Base-by-base conservation (phyloP, 2,113 vertebrate genomes). In the Synodontis membranacea region DNA sequence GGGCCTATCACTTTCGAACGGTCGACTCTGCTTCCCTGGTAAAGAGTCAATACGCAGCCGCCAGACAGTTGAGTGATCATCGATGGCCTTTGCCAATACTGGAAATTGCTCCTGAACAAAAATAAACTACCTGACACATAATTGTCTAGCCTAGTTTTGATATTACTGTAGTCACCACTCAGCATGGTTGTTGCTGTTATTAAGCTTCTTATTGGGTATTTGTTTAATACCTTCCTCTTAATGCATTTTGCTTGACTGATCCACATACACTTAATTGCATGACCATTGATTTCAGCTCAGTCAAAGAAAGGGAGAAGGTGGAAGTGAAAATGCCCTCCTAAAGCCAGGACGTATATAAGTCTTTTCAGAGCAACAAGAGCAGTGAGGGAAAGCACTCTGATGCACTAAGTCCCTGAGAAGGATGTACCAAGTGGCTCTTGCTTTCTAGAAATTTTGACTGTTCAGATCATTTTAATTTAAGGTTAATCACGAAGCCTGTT, bases 1-100 rank as follows among this genome's bases (percentile, higher is more conserved):
- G 90, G 91, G 88, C 88, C 92, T 85, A 91, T 93, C 91, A 92
- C 89, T 93, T 94, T 90, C 88, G 86, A 89, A 91, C 86, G 80
- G 87, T 91, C 62, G 76, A 92, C 74, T 89, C 66, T 90, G 89
- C 89, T 88, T 85, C 70, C 84, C 89, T 56, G 84, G 86, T 88
- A 66, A 84, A 91, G 89, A 93, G 90, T 94, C 94, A 82, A 93
- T 94, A 91, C 80, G 42, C 85, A 83, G 82, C 83, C 39, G 74
- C 78, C 85, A 88, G 91, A 92, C 86, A 54, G 92, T 84, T 92
- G 92, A 93, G 90, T 91, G 91, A 93, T 92, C 89, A 88, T 85
- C 52, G 76, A 79, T 83, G 89, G 83, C 85, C 88, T 89, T 91
- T 91, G 74, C 91, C 91, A 89, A 93, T 94, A 91, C 86, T 85